Evolutionary conservation across 2,888 invertebrate genomes (phyloP).

Genomic region (Timema podura): DNA sequence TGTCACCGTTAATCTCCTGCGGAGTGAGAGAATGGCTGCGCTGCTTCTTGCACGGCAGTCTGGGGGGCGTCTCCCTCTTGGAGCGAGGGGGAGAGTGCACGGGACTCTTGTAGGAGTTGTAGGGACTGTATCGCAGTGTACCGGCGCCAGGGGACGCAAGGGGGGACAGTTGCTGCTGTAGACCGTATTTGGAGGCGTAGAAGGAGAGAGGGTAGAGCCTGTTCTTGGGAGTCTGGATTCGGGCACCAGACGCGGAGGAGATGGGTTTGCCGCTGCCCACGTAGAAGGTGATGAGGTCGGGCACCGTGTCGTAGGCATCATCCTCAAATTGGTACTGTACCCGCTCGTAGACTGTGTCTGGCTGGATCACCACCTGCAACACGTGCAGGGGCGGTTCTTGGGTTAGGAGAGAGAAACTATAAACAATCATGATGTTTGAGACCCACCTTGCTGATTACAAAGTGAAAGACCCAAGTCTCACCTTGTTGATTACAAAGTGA

Average conservation of each 20-base stretch:
- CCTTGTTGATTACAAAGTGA: not conserved
- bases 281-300: conserved; percentile 89
- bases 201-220: conserved; percentile 74
- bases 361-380: conserved; percentile 71
- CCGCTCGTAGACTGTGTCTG: conserved; percentile 86
- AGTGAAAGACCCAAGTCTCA: not conserved
- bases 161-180: conserved; percentile 35
- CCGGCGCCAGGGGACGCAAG: conserved; percentile 32
- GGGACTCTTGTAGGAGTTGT: conserved; percentile 46
- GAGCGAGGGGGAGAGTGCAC: conserved; percentile 56
- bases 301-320: conserved; percentile 87
- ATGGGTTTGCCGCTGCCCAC: conserved; percentile 87
- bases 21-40: conserved; percentile 78
- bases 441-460: not conserved
- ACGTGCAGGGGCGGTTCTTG: conserved; percentile 12
- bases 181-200: conserved; percentile 60
- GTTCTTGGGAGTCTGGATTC: conserved; percentile 81
- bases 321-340: conserved; percentile 93
- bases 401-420: not conserved
- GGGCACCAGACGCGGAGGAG: conserved; percentile 82
- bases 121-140: conserved; percentile 38
- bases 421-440: not conserved
- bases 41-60: conserved; percentile 56
- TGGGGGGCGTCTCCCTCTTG: conserved; percentile 47
- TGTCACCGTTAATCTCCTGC: conserved; percentile 44